These are phyloP conservation scores for Meganola albula DNA, from an alignment of 2,888 invertebrate genomes.

Conservation along the genomic window DNA sequence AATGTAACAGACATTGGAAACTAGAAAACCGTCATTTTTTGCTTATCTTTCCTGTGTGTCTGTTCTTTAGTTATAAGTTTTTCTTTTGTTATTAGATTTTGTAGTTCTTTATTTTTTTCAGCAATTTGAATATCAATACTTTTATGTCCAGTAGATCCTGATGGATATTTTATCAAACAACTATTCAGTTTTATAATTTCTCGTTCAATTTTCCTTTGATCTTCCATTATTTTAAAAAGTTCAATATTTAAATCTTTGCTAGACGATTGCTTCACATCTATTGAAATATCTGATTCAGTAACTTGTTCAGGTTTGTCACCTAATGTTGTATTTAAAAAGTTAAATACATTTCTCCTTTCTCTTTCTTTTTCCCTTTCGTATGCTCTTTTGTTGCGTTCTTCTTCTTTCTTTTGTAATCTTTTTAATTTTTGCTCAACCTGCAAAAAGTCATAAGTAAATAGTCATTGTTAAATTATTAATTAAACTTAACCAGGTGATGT, in stretches of 20 bases:
- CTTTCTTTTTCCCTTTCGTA: slow-evolving; percentile 80
- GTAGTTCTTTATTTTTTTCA: slow-evolving; percentile 79
- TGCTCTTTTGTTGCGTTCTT: slow-evolving; percentile 78
- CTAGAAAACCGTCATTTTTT: slow-evolving; percentile 87
- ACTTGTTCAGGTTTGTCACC: slow-evolving; percentile 49
- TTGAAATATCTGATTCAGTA: slow-evolving; percentile 24
- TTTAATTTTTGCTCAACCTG: slow-evolving; percentile 82
- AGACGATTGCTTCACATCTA: slow-evolving; percentile 72
- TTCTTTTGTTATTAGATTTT: slow-evolving; percentile 78
- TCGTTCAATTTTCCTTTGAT: slow-evolving; percentile 81
- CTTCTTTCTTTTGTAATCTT: slow-evolving; percentile 80
- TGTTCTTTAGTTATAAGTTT: slow-evolving; percentile 83
- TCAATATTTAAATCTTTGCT: slow-evolving; percentile 84
- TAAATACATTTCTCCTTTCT: slow-evolving; percentile 83
- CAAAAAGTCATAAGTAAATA: slow-evolving; percentile 9
- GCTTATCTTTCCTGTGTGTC: slow-evolving; percentile 82
- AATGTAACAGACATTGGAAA: no score
- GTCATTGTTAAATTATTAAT: no score
- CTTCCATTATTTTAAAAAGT: slow-evolving; percentile 84
- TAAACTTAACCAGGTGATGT: no score
- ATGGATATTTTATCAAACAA: slow-evolving; percentile 79
- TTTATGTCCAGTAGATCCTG: slow-evolving; percentile 79
- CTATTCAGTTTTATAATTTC: slow-evolving; percentile 82
- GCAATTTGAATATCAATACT: slow-evolving; percentile 79
- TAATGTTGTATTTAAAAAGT: slow-evolving; percentile 84